Evolutionary conservation across 2,888 invertebrate genomes (phyloP), one percentile per base, ranked within the genome.

Genomic region (Luperina nickerlii): DNA sequence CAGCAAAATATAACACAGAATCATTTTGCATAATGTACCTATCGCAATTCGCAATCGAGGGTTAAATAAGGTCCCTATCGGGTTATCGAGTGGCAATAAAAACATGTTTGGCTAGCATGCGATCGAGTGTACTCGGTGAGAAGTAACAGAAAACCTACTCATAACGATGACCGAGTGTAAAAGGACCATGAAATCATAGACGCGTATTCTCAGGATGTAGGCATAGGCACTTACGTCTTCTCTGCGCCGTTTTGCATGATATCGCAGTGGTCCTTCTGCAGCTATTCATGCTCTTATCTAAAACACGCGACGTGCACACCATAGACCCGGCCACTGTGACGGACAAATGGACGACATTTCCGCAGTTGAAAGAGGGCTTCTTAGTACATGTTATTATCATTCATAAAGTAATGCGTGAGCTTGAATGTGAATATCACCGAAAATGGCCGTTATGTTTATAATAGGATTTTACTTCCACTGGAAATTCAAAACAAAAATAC

Each of bases 11-110:
- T 77, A 18, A 51, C 24, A 68, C 66, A 71, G 13, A 48, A 82
- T 20, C 0, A 42, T 57, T 62, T 57, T 60, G 27, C 32, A 27
- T 66, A 71, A 71, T 68, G 15, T n/a, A 42, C 42, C 42, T 42
- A 65, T 60, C 15, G 38, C 54, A 74, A 72, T 69, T 60, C 20
- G 38, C 62, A 74, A 72, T 69, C 51, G 42, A 72, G 65, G 71
- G 24, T 67, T 74, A 51, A 84, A 48, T 48, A 83, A 66, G 68
- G 73, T 75, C 70, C 27, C 9, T 20, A 80, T 77, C 74, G n/a
- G 75, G 67, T 80, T 80, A 87, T 77, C 78, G 71, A 68, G n/a
- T 79, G 54, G 27, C 65, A 71, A 78, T 74, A 81, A 79, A 88
- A 89, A 87, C 81, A 77, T 79, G 74, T 74, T 78, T 73, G 74